Evolutionary conservation across 2,113 vertebrate species (phyloP), one percentile per base, ranked within the genome.

Genomic region (Hyaena hyaena): DNA sequence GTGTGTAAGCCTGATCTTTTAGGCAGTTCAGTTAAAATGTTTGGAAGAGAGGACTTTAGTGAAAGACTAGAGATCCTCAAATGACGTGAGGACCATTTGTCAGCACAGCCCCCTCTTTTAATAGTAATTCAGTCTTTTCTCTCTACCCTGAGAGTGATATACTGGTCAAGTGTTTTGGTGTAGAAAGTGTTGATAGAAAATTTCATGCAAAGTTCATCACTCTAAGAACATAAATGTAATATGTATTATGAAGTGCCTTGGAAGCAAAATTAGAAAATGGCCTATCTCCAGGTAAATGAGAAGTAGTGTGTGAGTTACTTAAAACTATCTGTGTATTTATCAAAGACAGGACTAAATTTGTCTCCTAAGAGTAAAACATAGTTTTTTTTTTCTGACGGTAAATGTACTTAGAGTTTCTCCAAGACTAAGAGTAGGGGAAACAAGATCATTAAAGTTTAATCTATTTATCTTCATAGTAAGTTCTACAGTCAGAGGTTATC

Each of bases 251-350:
- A 77, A 73, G 31, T 94, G 76, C 12, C 82, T 96, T 93, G 66
- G 95, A 96, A 94, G 68, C 39, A 93, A 61, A 88, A 83, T 83
- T 95, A 74, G 45, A 82, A 85, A 93, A 66, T 88, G 94, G 17
- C 43, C 33, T 94, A 95, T 84, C 65, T 83, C 71, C 58, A 83
- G 35, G 28, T 76, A 95, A 84, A 95, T 65, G 19, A 45, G 39
- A 43, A 95, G 48, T 93, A 76, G 73, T 63, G 82, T 74, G 85
- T 58, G 33, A 96, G 45, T 90, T 84, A 92, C 35, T 92, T 93
- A 84, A 88, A 96, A 73, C 19, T 74, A 77, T 79, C 63, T 79
- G 11, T 80, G 3, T 90, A 26, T 65, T 80, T 84, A 55, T 90
- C 82, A 11, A 65, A 93, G 39, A 94, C 9, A 58, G 28, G 26